Evolutionary conservation across 2,797 vertebrate species (phyloP), one percentile per base, ranked within the genome.

Genomic region (Tragopan temminckii): DNA sequence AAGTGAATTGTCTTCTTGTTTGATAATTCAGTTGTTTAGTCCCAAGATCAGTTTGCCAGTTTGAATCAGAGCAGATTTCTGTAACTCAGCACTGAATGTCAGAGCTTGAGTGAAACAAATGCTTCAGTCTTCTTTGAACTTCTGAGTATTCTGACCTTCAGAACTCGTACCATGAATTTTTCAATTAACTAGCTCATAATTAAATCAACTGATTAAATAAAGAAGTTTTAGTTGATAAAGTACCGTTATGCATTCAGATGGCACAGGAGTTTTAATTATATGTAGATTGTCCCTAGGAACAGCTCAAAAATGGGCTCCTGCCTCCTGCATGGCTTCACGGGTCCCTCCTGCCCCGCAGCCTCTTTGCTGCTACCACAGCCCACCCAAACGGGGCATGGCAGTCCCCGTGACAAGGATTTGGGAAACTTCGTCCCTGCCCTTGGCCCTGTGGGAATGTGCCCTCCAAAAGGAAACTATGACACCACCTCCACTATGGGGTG

Each of bases 201-300:
- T 96, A 97, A 97, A 96, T 96, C 95, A 96, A 96, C 93, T 95
- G 95, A 96, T 97, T 97, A 96, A 97, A 97, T 94, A 96, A 94
- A 95, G 95, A 96, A 91, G 69, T 95, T 96, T 96, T 88, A 96
- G 92, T 96, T 97, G 95, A 97, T 97, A 94, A 97, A 96, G 93
- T 93, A 95, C 93, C 13, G 1, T 95, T 94, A 94, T 81, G 88
- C 89, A 96, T 92, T 93, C 91, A 92, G 88, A 96, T 95, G 91
- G 94, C 95, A 95, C 52, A 48, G 84, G 76, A 90, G 80, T 68
- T 94, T 92, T 97, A 97, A 96, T 97, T 89, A 96, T 95, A 96
- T 96, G 89, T 94, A 96, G 96, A 96, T 96, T 97, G 92, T 87
- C 77, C 69, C 80, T 80, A 83, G 76, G 75, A 96, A 50, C 80